Conservation (phyloP, 2,888 invertebrate genomes). For the Polyommatus iphigenia region DNA sequence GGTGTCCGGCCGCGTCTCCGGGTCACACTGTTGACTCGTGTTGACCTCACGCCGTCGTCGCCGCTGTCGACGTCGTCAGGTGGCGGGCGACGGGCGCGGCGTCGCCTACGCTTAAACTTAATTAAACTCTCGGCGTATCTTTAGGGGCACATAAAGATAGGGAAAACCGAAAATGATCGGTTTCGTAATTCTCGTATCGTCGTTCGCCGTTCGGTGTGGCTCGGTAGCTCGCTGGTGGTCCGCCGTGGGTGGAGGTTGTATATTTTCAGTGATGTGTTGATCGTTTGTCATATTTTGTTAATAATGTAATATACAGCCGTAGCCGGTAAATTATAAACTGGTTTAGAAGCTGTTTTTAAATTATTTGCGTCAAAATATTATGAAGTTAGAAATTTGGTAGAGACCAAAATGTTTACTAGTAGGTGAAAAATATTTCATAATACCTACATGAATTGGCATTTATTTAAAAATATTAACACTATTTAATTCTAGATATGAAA, state of each 20-base stretch:
- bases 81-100: not conserved
- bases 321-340: not conserved
- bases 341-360: no score
- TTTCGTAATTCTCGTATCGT: conserved; percentile 5
- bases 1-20: conserved; percentile 37
- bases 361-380: no score
- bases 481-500: no score
- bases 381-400: no score
- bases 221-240: not conserved
- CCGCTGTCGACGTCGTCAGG: not conserved
- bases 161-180: not conserved
- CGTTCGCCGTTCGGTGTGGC: not conserved
- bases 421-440: no score
- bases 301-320: not conserved
- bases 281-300: not conserved
- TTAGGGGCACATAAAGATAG: conserved; percentile 9
- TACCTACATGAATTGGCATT: no score
- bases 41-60: not conserved
- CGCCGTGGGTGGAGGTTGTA: not conserved
- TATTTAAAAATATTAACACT: no score
- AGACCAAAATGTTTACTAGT: no score
- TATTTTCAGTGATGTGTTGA: not conserved
- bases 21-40: not conserved
- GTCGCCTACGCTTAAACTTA: conserved; percentile 3
- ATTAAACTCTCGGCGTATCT: conserved; percentile 16